These are phyloP conservation scores for Anguilla megastoma DNA, from an alignment of 2,797 vertebrate genomes.

Conservation along the genomic window DNA sequence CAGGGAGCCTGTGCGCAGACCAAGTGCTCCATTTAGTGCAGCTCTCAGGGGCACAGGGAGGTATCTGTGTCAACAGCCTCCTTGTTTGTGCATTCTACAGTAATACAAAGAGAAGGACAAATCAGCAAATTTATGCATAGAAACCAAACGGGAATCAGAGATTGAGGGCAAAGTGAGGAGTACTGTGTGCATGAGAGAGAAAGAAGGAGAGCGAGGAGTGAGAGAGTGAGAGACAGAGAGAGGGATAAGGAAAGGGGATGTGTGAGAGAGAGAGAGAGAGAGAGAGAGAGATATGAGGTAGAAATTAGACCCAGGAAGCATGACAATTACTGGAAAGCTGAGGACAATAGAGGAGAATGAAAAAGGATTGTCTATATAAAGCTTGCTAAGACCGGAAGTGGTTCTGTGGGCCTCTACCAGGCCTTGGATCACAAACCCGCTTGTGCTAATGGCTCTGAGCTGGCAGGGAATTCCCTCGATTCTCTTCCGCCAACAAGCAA, in stretches of 20 bases:
- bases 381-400: slow-evolving; percentile 47
- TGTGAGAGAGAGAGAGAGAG: neutral
- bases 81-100: neutral
- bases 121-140: neutral
- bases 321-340: slow-evolving; percentile 26
- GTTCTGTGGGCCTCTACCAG: slow-evolving; percentile 45
- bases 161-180: neutral
- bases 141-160: neutral
- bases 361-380: slow-evolving; percentile 66
- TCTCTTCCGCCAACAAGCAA: neutral
- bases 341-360: slow-evolving; percentile 49
- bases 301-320: slow-evolving; percentile 36
- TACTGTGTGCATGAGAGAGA: slow-evolving; percentile 10
- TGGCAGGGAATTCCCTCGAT: slow-evolving; percentile 24
- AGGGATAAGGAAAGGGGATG: slow-evolving; percentile 12
- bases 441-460: slow-evolving; percentile 45
- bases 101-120: neutral
- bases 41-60: slow-evolving; percentile 16
- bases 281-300: slow-evolving; percentile 15
- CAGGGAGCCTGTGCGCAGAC: neutral
- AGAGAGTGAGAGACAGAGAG: slow-evolving; percentile 14
- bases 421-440: slow-evolving; percentile 46
- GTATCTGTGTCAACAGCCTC: slow-evolving; percentile 21
- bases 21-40: neutral
- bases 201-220: slow-evolving; percentile 9